A percentile compares a stretch with the other conserved stretches of the same genome.
Evolutionary conservation across 2,888 invertebrate species (phyloP).

Genomic region (Ceraclea dissimilis): DNA sequence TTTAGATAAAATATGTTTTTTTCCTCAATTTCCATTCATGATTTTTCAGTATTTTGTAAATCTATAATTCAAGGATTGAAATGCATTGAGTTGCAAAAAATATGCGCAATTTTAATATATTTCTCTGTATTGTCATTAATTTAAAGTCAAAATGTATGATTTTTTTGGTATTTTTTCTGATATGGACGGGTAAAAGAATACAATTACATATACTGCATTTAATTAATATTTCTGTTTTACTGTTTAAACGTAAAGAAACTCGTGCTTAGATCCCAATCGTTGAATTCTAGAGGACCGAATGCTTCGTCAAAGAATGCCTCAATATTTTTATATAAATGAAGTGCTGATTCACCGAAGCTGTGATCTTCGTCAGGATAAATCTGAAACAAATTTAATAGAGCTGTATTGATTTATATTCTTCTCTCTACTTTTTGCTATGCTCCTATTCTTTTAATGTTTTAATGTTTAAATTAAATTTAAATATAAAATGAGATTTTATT

Average conservation of each 20-base stretch:
- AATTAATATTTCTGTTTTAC: constrained; percentile 1
- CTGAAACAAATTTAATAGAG: constrained; percentile 42
- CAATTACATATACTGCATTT: background rate
- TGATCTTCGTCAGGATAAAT: constrained; percentile 85
- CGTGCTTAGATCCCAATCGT: constrained; percentile 61
- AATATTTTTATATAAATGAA: constrained; percentile 77
- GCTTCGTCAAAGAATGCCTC: constrained; percentile 82
- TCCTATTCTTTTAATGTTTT: no score
- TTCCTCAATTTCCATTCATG: no score
- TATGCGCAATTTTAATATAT: no score
- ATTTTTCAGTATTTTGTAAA: no score
- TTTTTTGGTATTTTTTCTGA: background rate
- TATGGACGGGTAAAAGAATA: constrained; percentile 6
- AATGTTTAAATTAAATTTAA: no score
- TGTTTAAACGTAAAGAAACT: constrained; percentile 43
- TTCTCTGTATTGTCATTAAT: background rate
- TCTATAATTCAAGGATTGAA: no score
- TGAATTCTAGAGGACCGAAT: constrained; percentile 64
- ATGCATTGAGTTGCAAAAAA: no score
- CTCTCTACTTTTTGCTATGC: no score
- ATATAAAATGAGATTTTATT: no score
- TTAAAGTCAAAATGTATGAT: background rate
- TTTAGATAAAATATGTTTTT: no score
- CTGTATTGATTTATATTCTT: no score
- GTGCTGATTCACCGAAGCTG: constrained; percentile 59